Conservation (phyloP, 2,113 vertebrate genomes). For the Dolichallabes microphthalmus region DNA sequence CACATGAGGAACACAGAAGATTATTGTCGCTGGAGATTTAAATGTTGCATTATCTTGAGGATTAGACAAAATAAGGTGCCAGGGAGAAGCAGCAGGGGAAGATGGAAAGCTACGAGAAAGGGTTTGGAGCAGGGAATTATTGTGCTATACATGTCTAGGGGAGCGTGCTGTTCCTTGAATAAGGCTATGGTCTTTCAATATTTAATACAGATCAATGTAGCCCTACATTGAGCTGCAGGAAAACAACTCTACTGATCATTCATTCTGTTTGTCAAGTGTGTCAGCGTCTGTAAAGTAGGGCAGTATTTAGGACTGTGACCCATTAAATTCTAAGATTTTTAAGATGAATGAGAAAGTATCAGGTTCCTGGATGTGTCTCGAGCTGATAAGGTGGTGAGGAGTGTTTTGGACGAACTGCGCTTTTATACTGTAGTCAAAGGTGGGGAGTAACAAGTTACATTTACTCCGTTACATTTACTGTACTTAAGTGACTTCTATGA, state of each 20-base stretch:
- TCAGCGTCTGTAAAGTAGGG: constrained; percentile 42
- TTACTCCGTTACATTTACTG: no score
- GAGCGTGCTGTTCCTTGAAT: constrained; percentile 21
- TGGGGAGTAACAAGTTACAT: no score
- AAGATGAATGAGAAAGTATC: not conserved
- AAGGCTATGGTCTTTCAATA: constrained; percentile 17
- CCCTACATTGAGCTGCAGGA: constrained; percentile 6
- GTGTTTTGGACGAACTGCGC: not conserved
- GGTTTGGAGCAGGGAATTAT: constrained; percentile 38
- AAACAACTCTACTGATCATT: constrained; percentile 4
- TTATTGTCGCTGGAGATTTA: constrained; percentile 39
- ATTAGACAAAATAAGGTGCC: constrained; percentile 37
- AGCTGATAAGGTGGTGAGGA: not conserved
- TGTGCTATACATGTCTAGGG: not conserved
- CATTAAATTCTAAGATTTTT: constrained; percentile 18
- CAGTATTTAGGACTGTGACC: constrained; percentile 32
- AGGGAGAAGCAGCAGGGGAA: constrained; percentile 7
- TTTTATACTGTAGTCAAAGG: not conserved
- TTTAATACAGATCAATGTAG: constrained; percentile 38
- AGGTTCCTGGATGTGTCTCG: not conserved
- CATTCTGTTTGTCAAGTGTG: constrained; percentile 24
- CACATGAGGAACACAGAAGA: constrained; percentile 12
- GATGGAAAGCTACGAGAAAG: constrained; percentile 28
- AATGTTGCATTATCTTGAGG: constrained; percentile 45
- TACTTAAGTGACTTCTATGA: no score